phyloP scores from a whole-genome alignment of 2,888 invertebrate species.

The Metopia argyrocephala region DNA sequence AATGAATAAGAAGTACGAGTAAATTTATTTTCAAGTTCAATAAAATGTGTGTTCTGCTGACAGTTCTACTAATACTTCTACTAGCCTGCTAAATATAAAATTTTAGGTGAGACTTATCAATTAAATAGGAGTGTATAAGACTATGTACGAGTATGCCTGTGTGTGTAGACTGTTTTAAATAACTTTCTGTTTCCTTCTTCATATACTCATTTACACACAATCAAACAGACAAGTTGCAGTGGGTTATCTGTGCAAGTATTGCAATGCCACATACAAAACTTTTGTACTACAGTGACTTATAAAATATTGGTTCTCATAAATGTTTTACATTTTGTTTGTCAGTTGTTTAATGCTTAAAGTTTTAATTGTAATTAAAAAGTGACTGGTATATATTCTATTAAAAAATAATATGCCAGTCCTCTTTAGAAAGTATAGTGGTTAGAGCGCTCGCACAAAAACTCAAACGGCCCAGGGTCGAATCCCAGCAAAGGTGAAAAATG shows the following conservation, averaged over 20 bases:
- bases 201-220: neutral
- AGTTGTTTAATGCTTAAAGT: neutral
- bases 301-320: neutral
- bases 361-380: too few species aligned
- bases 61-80: too few species aligned
- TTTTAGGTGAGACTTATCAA: too few species aligned
- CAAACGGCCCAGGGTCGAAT: too few species aligned
- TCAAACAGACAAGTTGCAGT: constrained; percentile 1
- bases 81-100: too few species aligned
- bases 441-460: too few species aligned
- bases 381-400: too few species aligned
- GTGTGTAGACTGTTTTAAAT: constrained; percentile 36
- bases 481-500: too few species aligned
- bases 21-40: too few species aligned
- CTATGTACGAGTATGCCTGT: constrained; percentile 19
- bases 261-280: neutral
- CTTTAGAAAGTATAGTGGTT: too few species aligned
- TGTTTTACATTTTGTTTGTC: neutral
- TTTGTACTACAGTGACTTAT: neutral
- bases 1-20: constrained; percentile 1
- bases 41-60: constrained; percentile 21
- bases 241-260: neutral
- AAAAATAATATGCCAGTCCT: too few species aligned
- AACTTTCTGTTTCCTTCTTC: constrained; percentile 36
- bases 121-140: too few species aligned